Percentiles rank a stretch among this genome's conserved stretches.
These are phyloP conservation scores for Clarias pachynema DNA, from an alignment of 2,797 vertebrate genomes.

Conservation along the genomic window DNA sequence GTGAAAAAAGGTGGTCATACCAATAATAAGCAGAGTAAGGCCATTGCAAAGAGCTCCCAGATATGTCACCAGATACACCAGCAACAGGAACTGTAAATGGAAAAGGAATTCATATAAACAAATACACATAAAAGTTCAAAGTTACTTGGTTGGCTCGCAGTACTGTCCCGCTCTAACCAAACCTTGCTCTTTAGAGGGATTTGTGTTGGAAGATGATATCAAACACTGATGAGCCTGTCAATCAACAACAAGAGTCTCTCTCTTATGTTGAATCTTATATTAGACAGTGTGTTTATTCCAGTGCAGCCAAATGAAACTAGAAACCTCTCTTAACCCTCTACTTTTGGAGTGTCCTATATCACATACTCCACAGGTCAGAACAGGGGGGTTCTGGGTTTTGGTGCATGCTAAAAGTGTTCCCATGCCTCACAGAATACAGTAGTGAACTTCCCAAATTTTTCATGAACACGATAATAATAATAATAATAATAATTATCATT, in stretches of 20 bases:
- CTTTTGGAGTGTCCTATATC: conserved; percentile 59
- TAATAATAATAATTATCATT: too few relatives aligned
- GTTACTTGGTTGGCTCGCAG: neutral
- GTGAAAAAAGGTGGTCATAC: conserved; percentile 62
- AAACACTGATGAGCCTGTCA: conserved; percentile 24
- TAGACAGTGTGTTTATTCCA: conserved; percentile 47
- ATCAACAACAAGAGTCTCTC: conserved; percentile 48
- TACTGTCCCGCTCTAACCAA: conserved; percentile 3
- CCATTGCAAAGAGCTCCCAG: conserved; percentile 88
- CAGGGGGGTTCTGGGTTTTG: conserved; percentile 30
- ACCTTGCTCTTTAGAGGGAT: neutral
- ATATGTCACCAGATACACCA: conserved; percentile 90
- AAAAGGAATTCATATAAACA: conserved; percentile 30
- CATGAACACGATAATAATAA: neutral
- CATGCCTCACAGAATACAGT: conserved; percentile 12
- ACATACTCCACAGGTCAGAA: conserved; percentile 79
- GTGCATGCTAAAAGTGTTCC: conserved; percentile 39
- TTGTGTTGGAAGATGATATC: conserved; percentile 18
- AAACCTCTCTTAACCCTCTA: conserved; percentile 58
- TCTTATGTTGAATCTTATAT: conserved; percentile 44
- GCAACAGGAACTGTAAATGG: conserved; percentile 77
- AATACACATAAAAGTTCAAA: conserved; percentile 12
- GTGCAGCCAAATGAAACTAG: conserved; percentile 63
- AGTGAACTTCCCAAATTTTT: neutral
- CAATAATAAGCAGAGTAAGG: conserved; percentile 87